phyloP scores from a whole-genome alignment of 2,797 vertebrate species.

The Anomalospiza imberbis region DNA sequence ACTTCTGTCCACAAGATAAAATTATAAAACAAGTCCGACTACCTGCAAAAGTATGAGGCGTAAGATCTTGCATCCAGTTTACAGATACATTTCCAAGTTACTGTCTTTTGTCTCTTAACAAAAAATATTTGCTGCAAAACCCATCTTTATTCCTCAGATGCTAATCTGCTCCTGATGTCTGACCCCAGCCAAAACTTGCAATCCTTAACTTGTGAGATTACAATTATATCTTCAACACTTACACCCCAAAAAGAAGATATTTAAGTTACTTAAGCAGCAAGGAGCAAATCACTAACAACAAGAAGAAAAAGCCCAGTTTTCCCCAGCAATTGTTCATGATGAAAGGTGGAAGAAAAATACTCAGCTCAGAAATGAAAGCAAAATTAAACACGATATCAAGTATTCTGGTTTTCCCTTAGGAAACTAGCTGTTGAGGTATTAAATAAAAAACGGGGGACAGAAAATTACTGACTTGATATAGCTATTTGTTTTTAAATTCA shows the following conservation, averaged over 20 bases:
- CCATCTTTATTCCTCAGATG: background rate
- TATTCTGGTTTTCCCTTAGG: background rate
- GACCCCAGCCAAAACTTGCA: background rate
- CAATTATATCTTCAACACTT: background rate
- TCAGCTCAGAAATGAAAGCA: background rate
- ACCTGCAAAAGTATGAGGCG: background rate
- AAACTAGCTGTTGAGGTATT: background rate
- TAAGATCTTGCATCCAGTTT: background rate
- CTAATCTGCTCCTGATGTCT: background rate
- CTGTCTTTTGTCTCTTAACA: background rate
- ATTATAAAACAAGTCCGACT: background rate
- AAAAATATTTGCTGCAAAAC: background rate
- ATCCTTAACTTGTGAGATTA: background rate
- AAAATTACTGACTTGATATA: background rate
- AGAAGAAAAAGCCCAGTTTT: background rate
- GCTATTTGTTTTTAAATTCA: background rate
- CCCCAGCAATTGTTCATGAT: background rate
- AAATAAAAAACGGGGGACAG: background rate
- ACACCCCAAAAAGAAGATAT: background rate
- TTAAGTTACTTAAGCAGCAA: slow-evolving; percentile 1
- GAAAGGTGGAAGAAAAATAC: background rate
- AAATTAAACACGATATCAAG: background rate
- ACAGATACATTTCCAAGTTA: background rate
- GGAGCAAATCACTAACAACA: background rate
- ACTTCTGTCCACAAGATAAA: background rate